Percentiles rank a stretch among this genome's conserved stretches.
These are phyloP conservation scores for Mergus octosetaceus DNA, from an alignment of 2,797 vertebrate species.

Conservation along the genomic window DNA sequence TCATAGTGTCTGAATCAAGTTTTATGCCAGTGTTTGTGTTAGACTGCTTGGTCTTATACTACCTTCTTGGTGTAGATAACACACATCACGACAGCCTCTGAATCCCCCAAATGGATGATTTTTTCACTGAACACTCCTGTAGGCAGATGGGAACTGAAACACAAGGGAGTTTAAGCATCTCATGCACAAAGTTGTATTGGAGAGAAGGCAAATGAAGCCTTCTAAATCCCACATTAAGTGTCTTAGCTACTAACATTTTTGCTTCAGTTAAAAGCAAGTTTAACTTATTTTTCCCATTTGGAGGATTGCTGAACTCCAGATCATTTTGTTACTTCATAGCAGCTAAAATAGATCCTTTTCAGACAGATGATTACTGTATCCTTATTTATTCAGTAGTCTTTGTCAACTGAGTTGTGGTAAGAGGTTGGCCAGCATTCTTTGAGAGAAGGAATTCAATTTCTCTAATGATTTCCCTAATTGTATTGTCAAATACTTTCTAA, in stretches of 20 bases:
- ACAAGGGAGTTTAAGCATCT: background rate
- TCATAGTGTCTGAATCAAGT: background rate
- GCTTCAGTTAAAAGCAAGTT: background rate
- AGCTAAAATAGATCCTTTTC: background rate
- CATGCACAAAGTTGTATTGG: background rate
- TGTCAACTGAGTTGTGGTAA: background rate
- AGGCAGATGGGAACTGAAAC: background rate
- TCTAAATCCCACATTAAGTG: background rate
- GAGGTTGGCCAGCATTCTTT: background rate
- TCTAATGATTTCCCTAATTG: background rate
- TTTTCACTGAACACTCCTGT: background rate
- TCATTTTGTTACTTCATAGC: background rate
- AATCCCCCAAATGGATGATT: background rate
- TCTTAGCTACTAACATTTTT: background rate
- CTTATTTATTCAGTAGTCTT: background rate
- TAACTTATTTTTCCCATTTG: background rate
- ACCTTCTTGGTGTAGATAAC: rapidly evolving
- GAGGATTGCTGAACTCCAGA: background rate
- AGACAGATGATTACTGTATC: background rate
- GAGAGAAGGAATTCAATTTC: background rate
- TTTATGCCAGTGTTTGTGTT: background rate
- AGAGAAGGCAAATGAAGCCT: background rate
- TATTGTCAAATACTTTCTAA: background rate
- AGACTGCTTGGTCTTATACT: background rate
- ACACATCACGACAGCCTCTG: background rate